Conservation (phyloP, 2,888 invertebrate species). For the Eudemis profundana region DNA sequence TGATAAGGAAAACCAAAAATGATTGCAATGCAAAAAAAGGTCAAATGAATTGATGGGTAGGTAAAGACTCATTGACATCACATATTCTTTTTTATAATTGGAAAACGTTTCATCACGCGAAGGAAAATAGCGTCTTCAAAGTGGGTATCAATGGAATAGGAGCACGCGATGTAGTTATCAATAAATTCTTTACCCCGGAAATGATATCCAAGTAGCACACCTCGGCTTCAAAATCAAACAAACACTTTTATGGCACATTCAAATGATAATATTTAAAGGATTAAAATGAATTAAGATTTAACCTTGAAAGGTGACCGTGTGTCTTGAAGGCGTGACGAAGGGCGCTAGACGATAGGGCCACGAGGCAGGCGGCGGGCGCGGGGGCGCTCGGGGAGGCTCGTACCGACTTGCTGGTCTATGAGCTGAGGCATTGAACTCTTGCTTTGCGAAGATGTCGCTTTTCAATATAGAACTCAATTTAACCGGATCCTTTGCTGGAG, state of each 20-base stretch:
- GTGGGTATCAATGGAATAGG: neutral
- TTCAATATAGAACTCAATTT: slow-evolving; percentile 79
- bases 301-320: slow-evolving; percentile 92
- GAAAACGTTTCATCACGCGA: neutral
- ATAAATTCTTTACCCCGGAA: slow-evolving; percentile 62
- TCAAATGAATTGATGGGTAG: slow-evolving; percentile 48
- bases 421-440: slow-evolving; percentile 90
- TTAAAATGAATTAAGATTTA: slow-evolving; percentile 64
- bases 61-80: slow-evolving; percentile 54
- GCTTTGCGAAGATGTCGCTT: slow-evolving; percentile 85
- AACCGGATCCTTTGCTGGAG: slow-evolving; percentile 73
- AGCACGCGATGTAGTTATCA: slow-evolving; percentile 60
- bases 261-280: slow-evolving; percentile 47
- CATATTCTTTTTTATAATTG: neutral
- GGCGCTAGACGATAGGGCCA: slow-evolving; percentile 76
- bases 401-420: slow-evolving; percentile 92
- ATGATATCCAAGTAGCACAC: slow-evolving; percentile 57
- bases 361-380: slow-evolving; percentile 79
- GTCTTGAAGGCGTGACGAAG: slow-evolving; percentile 85
- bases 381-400: slow-evolving; percentile 87
- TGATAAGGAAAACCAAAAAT: slow-evolving; percentile 64
- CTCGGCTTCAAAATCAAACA: slow-evolving; percentile 77
- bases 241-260: slow-evolving; percentile 51
- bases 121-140: neutral
- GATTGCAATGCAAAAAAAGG: slow-evolving; percentile 50